A percentile compares a stretch with the other conserved stretches of the same genome.
phyloP scores from a whole-genome alignment of 53 echinoderm and acorn worm genomes.

The Apostichopus leukothele region DNA sequence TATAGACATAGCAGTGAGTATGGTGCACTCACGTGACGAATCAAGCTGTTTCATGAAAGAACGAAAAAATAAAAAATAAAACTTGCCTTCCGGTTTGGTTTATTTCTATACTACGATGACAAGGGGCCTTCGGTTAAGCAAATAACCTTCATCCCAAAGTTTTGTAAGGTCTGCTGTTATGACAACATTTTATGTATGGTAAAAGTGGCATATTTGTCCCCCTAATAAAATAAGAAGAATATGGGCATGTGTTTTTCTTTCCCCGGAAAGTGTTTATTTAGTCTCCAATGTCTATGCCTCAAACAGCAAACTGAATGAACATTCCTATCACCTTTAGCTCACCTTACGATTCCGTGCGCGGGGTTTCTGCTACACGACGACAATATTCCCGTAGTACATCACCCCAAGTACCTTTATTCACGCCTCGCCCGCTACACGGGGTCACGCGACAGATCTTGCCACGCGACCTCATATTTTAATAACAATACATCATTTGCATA shows the following conservation, averaged over 20 bases:
- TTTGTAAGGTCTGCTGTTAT: background rate
- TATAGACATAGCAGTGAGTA: too few relatives aligned
- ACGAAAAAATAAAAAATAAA: too few relatives aligned
- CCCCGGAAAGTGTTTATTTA: background rate
- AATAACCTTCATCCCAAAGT: background rate
- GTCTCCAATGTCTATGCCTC: background rate
- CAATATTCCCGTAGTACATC: background rate
- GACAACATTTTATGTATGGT: background rate
- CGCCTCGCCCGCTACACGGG: background rate
- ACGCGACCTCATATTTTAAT: slow-evolving; percentile 34
- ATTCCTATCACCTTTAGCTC: background rate
- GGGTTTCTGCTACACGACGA: background rate
- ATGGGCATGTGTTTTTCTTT: background rate
- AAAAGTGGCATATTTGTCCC: background rate
- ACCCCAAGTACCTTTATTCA: background rate
- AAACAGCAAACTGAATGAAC: slow-evolving; percentile 5
- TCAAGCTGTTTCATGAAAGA: too few relatives aligned
- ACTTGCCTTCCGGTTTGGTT: too few relatives aligned
- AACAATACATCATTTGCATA: slow-evolving; percentile 42
- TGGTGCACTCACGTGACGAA: too few relatives aligned
- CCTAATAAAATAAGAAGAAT: background rate
- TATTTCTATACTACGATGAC: too few relatives aligned
- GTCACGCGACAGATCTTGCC: slow-evolving; percentile 15
- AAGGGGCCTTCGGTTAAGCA: background rate
- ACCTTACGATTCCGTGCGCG: too few relatives aligned